Evolutionary conservation across 2,113 vertebrate genomes (phyloP).

Genomic region (Sakesphorus luctuosus): DNA sequence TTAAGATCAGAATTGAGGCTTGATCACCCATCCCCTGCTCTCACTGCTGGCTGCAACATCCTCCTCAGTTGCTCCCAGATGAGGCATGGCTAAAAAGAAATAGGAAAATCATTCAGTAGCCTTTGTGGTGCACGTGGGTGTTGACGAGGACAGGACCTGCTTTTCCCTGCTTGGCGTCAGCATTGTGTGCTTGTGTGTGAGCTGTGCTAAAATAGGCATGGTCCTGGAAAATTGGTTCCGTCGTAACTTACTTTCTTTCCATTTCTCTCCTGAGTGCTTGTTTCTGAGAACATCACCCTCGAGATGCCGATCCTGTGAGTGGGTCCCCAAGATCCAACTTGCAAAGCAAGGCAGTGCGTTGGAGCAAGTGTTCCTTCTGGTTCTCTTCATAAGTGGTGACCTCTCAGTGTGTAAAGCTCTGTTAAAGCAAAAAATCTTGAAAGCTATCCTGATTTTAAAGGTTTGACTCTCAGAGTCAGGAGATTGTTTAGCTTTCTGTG

Average conservation of each 20-base stretch:
- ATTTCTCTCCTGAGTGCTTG: not conserved
- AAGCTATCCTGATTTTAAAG: not conserved
- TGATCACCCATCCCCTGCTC: not conserved
- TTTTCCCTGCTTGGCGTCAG: rapidly evolving
- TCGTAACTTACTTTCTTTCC: not conserved
- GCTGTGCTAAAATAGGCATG: not conserved
- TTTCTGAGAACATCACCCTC: not conserved
- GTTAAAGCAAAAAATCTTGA: not conserved
- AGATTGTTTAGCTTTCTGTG: not conserved
- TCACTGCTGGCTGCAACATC: not conserved
- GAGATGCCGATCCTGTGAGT: not conserved
- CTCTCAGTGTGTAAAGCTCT: not conserved
- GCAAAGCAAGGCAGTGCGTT: not conserved
- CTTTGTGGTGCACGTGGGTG: rapidly evolving
- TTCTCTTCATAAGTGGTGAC: not conserved
- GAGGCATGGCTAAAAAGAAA: rapidly evolving
- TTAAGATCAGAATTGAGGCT: not conserved
- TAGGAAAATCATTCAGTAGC: rapidly evolving
- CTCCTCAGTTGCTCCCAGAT: not conserved
- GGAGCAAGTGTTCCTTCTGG: not conserved
- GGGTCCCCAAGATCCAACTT: not conserved
- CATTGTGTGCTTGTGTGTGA: rapidly evolving
- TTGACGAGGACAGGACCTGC: not conserved
- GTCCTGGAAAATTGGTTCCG: not conserved
- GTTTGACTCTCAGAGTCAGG: not conserved